Percentiles rank a stretch among this genome's conserved stretches.
Evolutionary conservation across 2,113 vertebrate genomes (phyloP).

Genomic region (Colossoma macropomum): DNA sequence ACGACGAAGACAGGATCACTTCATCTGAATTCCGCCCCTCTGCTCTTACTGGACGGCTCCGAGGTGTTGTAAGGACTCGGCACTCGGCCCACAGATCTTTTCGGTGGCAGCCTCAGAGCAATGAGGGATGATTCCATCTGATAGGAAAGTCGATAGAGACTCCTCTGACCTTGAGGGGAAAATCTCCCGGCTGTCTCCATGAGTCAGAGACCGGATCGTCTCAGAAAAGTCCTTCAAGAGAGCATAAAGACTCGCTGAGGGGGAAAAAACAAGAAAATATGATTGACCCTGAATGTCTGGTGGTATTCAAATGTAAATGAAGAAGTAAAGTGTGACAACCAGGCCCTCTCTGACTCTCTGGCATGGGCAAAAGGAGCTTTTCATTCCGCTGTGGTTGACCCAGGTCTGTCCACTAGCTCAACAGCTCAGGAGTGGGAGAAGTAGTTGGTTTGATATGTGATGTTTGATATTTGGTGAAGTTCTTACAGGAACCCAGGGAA

Average conservation of each 20-base stretch:
- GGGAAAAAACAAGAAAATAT: background rate
- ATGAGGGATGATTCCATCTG: conserved; percentile 54
- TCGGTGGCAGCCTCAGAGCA: conserved; percentile 27
- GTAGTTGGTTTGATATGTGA: background rate
- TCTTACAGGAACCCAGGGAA: background rate
- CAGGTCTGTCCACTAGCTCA: background rate
- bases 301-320: conserved; percentile 43
- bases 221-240: background rate
- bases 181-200: conserved; percentile 1
- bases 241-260: background rate
- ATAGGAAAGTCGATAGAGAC: conserved; percentile 59
- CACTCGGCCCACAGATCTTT: conserved; percentile 16
- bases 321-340: conserved; percentile 18
- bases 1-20: conserved; percentile 49
- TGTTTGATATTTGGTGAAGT: background rate
- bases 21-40: conserved; percentile 39
- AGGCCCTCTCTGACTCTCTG: background rate
- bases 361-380: background rate
- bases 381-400: background rate
- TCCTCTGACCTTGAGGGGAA: conserved; percentile 50
- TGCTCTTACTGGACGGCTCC: background rate
- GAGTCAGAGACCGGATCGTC: background rate
- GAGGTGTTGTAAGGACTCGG: conserved; percentile 33
- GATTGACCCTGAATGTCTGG: background rate
- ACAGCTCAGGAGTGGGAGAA: background rate